Evolutionary conservation across 2,797 vertebrate species (phyloP), one percentile per base, ranked within the genome.

Genomic region (Xenopus petersii): DNA sequence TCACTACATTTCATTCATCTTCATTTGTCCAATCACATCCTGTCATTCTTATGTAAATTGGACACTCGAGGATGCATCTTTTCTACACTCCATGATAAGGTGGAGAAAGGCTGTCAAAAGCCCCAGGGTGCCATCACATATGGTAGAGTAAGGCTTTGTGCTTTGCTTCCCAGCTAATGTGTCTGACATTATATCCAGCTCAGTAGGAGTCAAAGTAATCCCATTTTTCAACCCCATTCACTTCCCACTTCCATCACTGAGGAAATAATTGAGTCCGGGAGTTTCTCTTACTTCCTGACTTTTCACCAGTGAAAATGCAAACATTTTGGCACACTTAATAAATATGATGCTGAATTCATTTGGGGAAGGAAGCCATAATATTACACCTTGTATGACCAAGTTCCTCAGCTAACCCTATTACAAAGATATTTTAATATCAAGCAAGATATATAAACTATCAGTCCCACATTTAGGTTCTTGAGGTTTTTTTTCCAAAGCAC

Each of bases 1-100:
- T 84, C 82, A 80, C 80, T 81, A 81, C 80, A 72, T 82, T 86
- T 84, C 91, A 89, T 93, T 91, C 81, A 90, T 94, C 93, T 92
- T 93, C 88, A 91, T 91, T 87, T 93, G 90, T 89, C 88, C 82
- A 82, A 88, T 88, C 88, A 87, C 86, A 91, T 91, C 87, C 91
- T 89, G 85, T 84, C 87, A 90, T 93, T 93, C 89, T 89, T 82
- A 93, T 84, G 87, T 87, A 93, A 94, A 93, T 88, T 74, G 72
- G 60, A 69, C 82, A 85, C 84, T 84, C 84, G 82, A 86, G 79
- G 84, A 81, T 80, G 75, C 56, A 61, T 81, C 81, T 82, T 84
- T 83, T 86, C 79, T 84, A 70, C 80, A 81, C 80, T 82, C 81
- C 10, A 10, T 13, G 76, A 82, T 79, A 82, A 85, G 82, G 70